Base-by-base conservation (phyloP, 1,140 invertebrate genomes). In the Glossosoma conforme region DNA sequence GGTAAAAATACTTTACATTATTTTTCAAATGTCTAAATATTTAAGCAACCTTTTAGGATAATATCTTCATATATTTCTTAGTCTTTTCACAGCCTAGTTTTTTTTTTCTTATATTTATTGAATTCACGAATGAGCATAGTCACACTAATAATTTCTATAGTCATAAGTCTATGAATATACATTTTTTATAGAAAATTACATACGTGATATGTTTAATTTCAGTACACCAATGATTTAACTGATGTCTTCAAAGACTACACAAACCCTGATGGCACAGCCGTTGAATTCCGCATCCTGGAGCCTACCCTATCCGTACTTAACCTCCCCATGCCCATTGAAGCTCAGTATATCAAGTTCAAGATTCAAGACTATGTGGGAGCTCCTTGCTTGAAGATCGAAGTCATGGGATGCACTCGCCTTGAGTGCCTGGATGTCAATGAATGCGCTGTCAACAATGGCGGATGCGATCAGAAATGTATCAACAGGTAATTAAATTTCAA, bases 391-490 rank as follows among this genome's bases (percentile, higher is more conserved):
- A 89, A 92, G 66, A 64, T 97, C 25, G 94, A 97, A 77, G 77
- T 96, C 13, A 93, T 96, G 85, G 93, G 93, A 5, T 97, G 93
- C 68, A 89, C 88, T 0, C 77, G 91, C 54, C 76, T 94, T 54
- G 91, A 94, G 62, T 97, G 94, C 65, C 77, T 79, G 8, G 93
- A 97, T 66, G 84, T 95, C 21, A 96, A 97, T 63, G 94, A 98
- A 69, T 98, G 94, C 68, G 77, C 78, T 38, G 77, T 76, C 14
- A 85, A 88, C 51, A 97, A 97, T 67, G 94, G 93, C 6, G 91
- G 91, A 14, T 97, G 94, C 69, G 87, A 96, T 62, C 92, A 95
- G 62, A 91, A 93, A 69, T 96, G 93, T 72, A 79, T 93, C 33
- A 96, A 96, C 63, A 87, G 75, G 77, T 78, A 67, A 68, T 66